A percentile compares a stretch with the other conserved stretches of the same genome.
These are phyloP conservation scores for Graptemys geographica DNA, from an alignment of 2,797 vertebrate species.

Conservation along the genomic window DNA sequence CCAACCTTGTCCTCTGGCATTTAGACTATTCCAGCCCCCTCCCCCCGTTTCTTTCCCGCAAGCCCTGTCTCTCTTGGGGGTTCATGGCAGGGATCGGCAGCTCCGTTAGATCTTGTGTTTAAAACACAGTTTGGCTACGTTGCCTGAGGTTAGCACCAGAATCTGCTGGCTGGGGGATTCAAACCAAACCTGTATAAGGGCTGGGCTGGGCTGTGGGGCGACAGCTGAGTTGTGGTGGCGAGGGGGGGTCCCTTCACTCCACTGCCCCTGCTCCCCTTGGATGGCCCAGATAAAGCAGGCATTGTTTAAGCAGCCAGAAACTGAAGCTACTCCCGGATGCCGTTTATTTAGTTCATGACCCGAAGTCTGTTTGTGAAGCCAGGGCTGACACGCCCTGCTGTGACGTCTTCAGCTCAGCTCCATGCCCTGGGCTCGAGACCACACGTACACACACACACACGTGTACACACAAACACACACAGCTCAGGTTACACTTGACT, in stretches of 20 bases:
- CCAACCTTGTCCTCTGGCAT: neutral
- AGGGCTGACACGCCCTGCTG: slow-evolving; percentile 13
- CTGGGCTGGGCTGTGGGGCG: accelerated
- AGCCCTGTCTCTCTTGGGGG: neutral
- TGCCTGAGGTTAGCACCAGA: neutral
- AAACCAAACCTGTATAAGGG: accelerated
- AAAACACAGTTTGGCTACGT: neutral
- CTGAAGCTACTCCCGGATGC: slow-evolving; percentile 1
- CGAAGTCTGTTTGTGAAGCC: slow-evolving; percentile 51
- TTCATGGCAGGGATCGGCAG: neutral
- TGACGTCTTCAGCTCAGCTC: neutral
- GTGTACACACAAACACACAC: neutral
- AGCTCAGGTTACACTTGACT: neutral
- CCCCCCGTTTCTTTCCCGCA: neutral
- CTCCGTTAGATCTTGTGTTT: accelerated
- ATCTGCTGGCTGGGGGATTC: accelerated
- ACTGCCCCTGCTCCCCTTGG: neutral
- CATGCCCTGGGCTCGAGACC: neutral
- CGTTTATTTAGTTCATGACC: slow-evolving; percentile 62
- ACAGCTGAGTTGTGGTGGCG: neutral
- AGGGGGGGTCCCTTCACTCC: neutral
- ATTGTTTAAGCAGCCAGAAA: accelerated
- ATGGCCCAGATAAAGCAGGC: neutral
- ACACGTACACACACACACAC: neutral
- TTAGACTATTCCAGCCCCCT: neutral